Base-by-base conservation (phyloP, 2,797 vertebrate species). In the Peromyscus aztecus region DNA sequence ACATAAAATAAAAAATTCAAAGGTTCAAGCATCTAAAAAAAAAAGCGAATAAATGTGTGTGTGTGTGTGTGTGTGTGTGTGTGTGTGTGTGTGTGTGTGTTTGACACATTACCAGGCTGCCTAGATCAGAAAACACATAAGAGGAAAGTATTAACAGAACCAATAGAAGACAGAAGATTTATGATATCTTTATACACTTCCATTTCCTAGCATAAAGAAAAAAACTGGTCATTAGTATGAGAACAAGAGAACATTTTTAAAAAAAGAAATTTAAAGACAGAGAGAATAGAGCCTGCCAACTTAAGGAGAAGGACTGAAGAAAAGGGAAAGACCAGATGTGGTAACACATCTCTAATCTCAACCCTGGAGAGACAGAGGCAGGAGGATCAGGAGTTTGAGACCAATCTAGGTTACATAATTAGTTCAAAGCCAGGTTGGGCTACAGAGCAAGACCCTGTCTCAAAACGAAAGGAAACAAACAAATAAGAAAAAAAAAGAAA, bases 91-190 rank as follows among this genome's bases (percentile, higher is more conserved):
- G 57, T 83, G 61, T 84, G 82, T 84, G 40, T 84, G 61, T 49
- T 10, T 8, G 63, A 3, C 1, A 29, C 57, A 59, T 69, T 84
- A 81, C 24, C 71, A 85, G 61, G 49, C 4, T 84, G 57, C 77
- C 59, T 73, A 69, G 21, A 31, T 91, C 71, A 75, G 67, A 67
- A 95, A 86, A 86, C 10, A 90, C 82, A 31, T 59, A 61, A 63
- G 34, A 13, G 10, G 14, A 59, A 92, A 92, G 46, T 40, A 73
- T 75, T 24, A 94, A 43, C 59, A 91, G 67, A 92, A 76, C 63
- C 59, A 82, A 59, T 23, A 73, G 63, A 94, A 69, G 65, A 69
- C 6, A 92, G 24, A 84, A 11, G 49, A 84, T 78, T 88, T 43
- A 84, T 84, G 55, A 81, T 71, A 55, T 5, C 40, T 27, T 94